A percentile compares a stretch with the other conserved stretches of the same genome.
Evolutionary conservation across 2,888 invertebrate genomes (phyloP).

Genomic region (Tinea semifulvella): DNA sequence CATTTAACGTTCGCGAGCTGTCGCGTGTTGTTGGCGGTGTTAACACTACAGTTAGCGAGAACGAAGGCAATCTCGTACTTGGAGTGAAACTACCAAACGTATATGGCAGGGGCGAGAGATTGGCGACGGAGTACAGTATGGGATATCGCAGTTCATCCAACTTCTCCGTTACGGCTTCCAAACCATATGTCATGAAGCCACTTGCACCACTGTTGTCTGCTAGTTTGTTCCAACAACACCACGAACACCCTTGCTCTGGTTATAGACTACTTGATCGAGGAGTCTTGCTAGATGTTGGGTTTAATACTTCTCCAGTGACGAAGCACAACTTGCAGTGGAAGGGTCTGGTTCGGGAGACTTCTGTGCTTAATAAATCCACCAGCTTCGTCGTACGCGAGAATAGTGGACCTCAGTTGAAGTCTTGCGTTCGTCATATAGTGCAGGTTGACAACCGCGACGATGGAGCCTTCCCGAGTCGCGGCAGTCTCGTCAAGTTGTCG

Average conservation of each 20-base stretch:
- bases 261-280: conserved; percentile 84
- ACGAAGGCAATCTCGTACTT: conserved; percentile 85
- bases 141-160: conserved; percentile 85
- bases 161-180: conserved; percentile 80
- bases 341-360: conserved; percentile 82
- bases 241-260: conserved; percentile 83
- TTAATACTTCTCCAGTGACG: conserved; percentile 72
- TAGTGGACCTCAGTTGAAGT: conserved; percentile 87
- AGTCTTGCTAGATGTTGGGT: conserved; percentile 77
- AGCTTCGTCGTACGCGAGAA: conserved; percentile 87
- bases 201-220: conserved; percentile 76
- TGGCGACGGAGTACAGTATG: conserved; percentile 85
- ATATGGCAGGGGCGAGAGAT: conserved; percentile 85
- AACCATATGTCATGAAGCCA: conserved; percentile 81
- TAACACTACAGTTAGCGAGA: conserved; percentile 89
- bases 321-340: conserved; percentile 91
- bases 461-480: conserved; percentile 79
- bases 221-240: conserved; percentile 78
- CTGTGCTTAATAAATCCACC: conserved; percentile 71
- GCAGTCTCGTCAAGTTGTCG: conserved; percentile 74
- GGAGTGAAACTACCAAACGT: conserved; percentile 81
- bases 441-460: conserved; percentile 83
- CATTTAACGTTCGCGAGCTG: conserved; percentile 86
- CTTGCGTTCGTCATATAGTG: conserved; percentile 82
- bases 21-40: conserved; percentile 85